These are phyloP conservation scores for Ornithoptera alexandrae DNA, from an alignment of 2,888 invertebrate genomes.

Conservation along the genomic window DNA sequence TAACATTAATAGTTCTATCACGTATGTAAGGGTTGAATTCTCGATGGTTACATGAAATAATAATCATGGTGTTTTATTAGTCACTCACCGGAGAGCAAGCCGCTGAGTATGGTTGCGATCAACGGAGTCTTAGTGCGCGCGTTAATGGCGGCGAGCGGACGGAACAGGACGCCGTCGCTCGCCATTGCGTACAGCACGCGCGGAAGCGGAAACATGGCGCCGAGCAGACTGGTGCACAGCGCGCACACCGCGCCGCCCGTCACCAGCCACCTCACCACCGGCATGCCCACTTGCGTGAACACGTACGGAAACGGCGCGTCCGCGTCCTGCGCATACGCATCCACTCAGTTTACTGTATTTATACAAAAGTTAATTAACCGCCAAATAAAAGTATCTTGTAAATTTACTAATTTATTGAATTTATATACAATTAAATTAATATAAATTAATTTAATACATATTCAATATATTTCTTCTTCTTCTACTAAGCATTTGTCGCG, in stretches of 20 bases:
- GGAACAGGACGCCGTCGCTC: constrained; percentile 91
- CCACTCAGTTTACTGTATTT: not conserved
- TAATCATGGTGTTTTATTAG: too few species aligned
- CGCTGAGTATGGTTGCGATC: constrained; percentile 87
- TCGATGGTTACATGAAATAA: too few species aligned
- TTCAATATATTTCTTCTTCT: too few species aligned
- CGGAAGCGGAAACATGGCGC: constrained; percentile 93
- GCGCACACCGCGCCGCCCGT: constrained; percentile 95
- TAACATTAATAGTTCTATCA: too few species aligned
- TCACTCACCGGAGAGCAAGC: constrained; percentile 84
- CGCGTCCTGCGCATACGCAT: constrained; percentile 77
- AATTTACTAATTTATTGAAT: too few species aligned
- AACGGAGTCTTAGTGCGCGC: constrained; percentile 88
- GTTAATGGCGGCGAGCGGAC: constrained; percentile 84
- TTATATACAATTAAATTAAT: too few species aligned
- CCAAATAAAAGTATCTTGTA: too few species aligned
- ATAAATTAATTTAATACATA: too few species aligned
- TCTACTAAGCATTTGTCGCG: too few species aligned
- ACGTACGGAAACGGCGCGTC: constrained; percentile 93
- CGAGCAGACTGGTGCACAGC: constrained; percentile 91
- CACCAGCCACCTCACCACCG: constrained; percentile 91
- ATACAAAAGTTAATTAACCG: too few species aligned
- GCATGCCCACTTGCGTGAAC: constrained; percentile 88
- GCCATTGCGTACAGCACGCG: constrained; percentile 95
- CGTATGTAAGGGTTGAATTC: too few species aligned